Base-by-base conservation (phyloP, 2,797 vertebrate species). In the Microctenopoma steveboyesi region DNA sequence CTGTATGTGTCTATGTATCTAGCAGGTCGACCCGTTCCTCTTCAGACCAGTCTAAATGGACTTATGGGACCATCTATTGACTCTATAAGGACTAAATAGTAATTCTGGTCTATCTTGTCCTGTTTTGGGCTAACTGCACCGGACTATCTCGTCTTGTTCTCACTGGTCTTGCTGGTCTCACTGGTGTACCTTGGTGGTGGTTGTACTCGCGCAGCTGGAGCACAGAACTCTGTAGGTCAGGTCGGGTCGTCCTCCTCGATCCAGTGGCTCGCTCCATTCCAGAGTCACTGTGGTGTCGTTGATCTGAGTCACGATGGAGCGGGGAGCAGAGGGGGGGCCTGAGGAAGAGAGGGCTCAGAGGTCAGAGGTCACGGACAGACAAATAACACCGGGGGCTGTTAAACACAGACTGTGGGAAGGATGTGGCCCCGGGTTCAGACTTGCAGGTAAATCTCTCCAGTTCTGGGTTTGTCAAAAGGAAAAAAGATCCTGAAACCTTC, bases 251-350 rank as follows among this genome's bases (percentile, higher is more conserved):
- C 95, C 95, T 0, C 96, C 95, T 0, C 85, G 86, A 12, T 95
- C 94, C 6, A 94, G 78, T 0, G 96, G 95, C 7, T 95, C 94
- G 2, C 94, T 95, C 96, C 96, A 97, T 48, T 96, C 95, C 92
- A 97, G 80, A 0, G 78, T 92, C 13, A 94, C 87, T 2, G 82
- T 79, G 0, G 95, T 95, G 40, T 95, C 94, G 0, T 96, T 97
- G 58, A 95, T 67, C 68, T 92, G 94, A 0, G 90, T 56, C 13
- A 95, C 87, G 0, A 95, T 87, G 5, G 93, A 95, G 15, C 94
- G 94, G 0, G 96, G 95, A 0, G 95, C 89, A 0, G 95, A 95
- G 0, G 96, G 95, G 0, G 94, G 93, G 1, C 86, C 95, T 96
- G 89, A 0, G n/a, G 53, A 9, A 46, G 66, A 54, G 15, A 12